A percentile compares a stretch with the other conserved stretches of the same genome.
Conservation (phyloP, 2,113 vertebrate genomes). For the Gymnarchus niloticus region DNA sequence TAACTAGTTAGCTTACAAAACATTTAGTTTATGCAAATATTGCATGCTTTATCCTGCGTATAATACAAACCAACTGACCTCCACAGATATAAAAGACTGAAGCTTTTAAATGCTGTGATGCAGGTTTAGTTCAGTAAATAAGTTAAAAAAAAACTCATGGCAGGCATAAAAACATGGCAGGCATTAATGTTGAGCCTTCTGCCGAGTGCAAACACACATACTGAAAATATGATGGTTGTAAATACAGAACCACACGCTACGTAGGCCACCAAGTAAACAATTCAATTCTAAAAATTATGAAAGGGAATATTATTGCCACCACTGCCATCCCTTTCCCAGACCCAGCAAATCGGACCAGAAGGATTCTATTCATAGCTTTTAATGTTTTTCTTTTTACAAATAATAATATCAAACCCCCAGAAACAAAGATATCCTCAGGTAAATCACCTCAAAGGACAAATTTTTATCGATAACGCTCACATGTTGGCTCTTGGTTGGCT, state of each 20-base stretch:
- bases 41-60: neutral
- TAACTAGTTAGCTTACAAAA: neutral
- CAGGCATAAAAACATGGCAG: neutral
- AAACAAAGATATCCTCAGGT: neutral
- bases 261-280: neutral
- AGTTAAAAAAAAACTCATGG: neutral
- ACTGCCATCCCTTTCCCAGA: neutral
- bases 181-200: neutral
- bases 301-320: slow-evolving; percentile 1
- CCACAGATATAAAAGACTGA: neutral
- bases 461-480: neutral
- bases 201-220: neutral
- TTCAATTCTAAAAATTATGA: neutral
- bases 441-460: neutral
- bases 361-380: neutral
- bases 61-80: neutral
- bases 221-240: neutral
- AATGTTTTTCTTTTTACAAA: neutral
- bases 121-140: neutral
- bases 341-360: neutral
- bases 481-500: too few relatives aligned
- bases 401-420: neutral
- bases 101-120: neutral
- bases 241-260: neutral
- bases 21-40: neutral